phyloP scores from a whole-genome alignment of 2,113 vertebrate species.

The Oxyruncus cristatus region DNA sequence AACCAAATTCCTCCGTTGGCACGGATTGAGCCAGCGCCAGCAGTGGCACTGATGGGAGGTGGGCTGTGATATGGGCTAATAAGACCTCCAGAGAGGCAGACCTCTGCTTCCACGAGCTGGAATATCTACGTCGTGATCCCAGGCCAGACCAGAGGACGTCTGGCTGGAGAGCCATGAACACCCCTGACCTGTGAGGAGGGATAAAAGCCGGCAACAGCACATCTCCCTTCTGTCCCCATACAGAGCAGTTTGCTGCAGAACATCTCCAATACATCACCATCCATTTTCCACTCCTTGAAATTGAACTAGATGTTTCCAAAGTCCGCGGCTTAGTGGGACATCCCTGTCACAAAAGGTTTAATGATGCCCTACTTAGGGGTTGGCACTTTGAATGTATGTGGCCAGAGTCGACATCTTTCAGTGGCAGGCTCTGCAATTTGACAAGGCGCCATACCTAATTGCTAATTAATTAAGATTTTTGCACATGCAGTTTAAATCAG shows the following conservation, averaged over 20 bases:
- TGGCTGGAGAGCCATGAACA: neutral
- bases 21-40: neutral
- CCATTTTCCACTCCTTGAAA: neutral
- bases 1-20: neutral
- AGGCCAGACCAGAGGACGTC: neutral
- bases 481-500: neutral
- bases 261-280: neutral
- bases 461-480: slow-evolving; percentile 49
- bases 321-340: rapidly evolving
- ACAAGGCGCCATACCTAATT: slow-evolving; percentile 20
- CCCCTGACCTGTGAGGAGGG: neutral
- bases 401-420: neutral
- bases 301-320: neutral
- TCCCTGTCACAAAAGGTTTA: neutral
- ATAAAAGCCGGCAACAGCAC: neutral
- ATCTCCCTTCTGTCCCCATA: rapidly evolving
- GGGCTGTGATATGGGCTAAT: neutral
- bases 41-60: neutral
- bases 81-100: neutral
- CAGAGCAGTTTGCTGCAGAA: neutral
- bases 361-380: neutral
- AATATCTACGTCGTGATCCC: neutral
- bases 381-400: neutral
- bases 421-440: neutral
- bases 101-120: neutral